Percentiles rank a stretch among this genome's conserved stretches.
These are phyloP conservation scores for Hirtodrosophila histrioides DNA, from an alignment of 2,888 invertebrate genomes.

Conservation along the genomic window DNA sequence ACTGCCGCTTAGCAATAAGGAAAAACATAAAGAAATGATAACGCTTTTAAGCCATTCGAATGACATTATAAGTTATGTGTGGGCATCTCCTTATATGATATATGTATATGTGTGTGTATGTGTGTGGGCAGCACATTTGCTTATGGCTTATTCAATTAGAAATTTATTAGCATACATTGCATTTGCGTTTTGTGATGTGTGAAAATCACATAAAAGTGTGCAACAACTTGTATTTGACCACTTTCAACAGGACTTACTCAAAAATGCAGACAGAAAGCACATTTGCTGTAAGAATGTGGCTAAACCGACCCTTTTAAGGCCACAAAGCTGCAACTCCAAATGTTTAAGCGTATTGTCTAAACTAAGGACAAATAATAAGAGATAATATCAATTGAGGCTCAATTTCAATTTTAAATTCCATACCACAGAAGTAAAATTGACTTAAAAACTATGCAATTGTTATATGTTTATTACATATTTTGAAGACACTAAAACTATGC, in stretches of 20 bases:
- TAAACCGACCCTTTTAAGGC: neutral
- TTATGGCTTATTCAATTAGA: constrained; percentile 70
- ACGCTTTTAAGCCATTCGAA: constrained; percentile 62
- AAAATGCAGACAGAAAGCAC: neutral
- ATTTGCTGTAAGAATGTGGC: neutral
- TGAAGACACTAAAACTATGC: too few species aligned
- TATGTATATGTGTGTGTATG: constrained; percentile 7
- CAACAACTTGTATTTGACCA: constrained; percentile 33
- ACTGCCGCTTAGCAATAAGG: constrained; percentile 59
- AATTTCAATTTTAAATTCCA: too few species aligned
- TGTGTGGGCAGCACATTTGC: constrained; percentile 29
- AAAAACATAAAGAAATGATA: constrained; percentile 71
- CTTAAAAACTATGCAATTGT: too few species aligned
- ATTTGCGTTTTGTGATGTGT: constrained; percentile 43
- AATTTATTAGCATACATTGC: constrained; percentile 64
- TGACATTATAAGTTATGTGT: constrained; percentile 69
- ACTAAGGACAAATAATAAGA: too few species aligned
- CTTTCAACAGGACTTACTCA: constrained; percentile 3
- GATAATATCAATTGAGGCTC: too few species aligned
- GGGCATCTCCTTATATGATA: constrained; percentile 10
- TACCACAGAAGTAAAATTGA: too few species aligned
- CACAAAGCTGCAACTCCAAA: too few species aligned
- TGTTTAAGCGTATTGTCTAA: too few species aligned
- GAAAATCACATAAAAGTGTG: constrained; percentile 35
- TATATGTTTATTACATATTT: too few species aligned